A percentile compares a stretch with the other conserved stretches of the same genome.
Conservation (phyloP, 2,797 vertebrate genomes). For the Furcifer pardalis region DNA sequence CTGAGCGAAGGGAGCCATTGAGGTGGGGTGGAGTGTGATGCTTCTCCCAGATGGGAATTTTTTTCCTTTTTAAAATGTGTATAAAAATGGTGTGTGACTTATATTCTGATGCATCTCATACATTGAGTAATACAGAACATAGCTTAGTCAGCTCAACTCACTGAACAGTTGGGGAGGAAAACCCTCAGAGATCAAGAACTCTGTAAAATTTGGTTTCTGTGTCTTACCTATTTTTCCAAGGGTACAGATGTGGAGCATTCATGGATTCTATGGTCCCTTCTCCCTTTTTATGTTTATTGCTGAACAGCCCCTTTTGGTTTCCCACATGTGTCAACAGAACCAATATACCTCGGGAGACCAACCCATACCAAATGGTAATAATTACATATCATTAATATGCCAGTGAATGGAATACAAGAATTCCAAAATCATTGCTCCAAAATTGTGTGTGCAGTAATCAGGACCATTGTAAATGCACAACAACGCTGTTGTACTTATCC, state of each 20-base stretch:
- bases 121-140: too few relatives aligned
- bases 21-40: too few relatives aligned
- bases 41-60: too few relatives aligned
- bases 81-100: too few relatives aligned
- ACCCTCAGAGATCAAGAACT: neutral
- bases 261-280: neutral
- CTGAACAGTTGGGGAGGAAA: neutral
- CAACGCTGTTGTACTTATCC: neutral
- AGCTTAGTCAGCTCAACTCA: neutral
- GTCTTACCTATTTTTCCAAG: neutral
- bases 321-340: neutral
- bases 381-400: neutral
- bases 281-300: neutral
- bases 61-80: too few relatives aligned
- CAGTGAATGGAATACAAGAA: conserved; percentile 28
- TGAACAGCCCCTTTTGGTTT: conserved; percentile 11
- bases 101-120: too few relatives aligned
- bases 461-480: neutral
- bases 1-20: too few relatives aligned
- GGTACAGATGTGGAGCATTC: neutral
- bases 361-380: conserved; percentile 30
- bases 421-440: neutral
- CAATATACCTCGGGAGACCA: neutral
- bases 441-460: neutral
- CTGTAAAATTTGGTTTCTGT: neutral